Evolutionary conservation across 2,888 invertebrate species (phyloP), one percentile per base, ranked within the genome.

Genomic region (Sipha maydis): DNA sequence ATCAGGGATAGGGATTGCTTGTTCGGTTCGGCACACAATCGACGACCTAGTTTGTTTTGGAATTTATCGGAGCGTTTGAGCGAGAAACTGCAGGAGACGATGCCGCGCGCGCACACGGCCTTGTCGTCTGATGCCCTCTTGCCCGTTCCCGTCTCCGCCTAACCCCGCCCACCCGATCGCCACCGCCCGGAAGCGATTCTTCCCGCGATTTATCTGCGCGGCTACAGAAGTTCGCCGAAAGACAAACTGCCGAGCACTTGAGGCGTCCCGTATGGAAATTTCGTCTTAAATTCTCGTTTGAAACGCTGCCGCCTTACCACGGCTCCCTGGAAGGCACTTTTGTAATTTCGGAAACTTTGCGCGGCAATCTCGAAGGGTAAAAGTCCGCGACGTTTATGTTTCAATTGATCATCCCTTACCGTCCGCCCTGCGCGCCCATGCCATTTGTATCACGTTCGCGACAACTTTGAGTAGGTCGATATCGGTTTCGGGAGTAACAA

Each of bases 221-320:
- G 77, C 77, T 85, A 85, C 85, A 71, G 41, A 85, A 77, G 76
- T 85, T 77, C 17, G 61, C 56, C 67, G 17, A 85, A 77, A 85
- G 85, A 85, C 85, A 85, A 85, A 85, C 77, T 77, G 85, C 76
- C 67, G 19, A 41, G 77, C 41, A 77, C 84, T 76, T 28, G 28
- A 54, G 67, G 56, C 75, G n/a, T 76, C 84, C 75, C 56, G 71
- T 76, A 84, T 67, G 76, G 41, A 76, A 38, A 84, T 76, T 84
- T 76, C 19, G 28, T 79, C 79, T 79, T 79, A 56, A 56, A 79
- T 79, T 61, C 21, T 31, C 79, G 31, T 21, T 4, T 9, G 79
- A 61, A 79, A 79, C 61, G 61, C 17, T 38, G 34, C 34, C n/a
- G 79, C 7, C 14, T 5, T 71, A 28, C 19, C 25, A 61, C 56